These are phyloP conservation scores for Ormyrus thymus DNA, from an alignment of 2,888 invertebrate species.

Conservation along the genomic window DNA sequence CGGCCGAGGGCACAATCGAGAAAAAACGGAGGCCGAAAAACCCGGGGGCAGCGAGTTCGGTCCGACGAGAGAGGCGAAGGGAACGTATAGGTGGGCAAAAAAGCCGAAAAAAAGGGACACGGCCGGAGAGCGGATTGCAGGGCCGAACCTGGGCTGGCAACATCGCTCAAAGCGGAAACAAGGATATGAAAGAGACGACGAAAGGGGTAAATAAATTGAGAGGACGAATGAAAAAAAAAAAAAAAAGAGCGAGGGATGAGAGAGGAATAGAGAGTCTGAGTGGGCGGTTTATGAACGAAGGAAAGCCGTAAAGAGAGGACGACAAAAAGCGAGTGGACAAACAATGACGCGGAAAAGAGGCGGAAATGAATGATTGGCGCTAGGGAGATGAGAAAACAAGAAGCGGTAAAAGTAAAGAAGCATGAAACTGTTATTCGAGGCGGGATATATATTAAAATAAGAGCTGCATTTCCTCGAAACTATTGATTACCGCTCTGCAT, in stretches of 20 bases:
- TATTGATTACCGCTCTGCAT: too few species aligned
- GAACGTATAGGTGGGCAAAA: conserved; percentile 6
- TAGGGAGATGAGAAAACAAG: not conserved
- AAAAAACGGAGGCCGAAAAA: too few species aligned
- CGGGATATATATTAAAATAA: too few species aligned
- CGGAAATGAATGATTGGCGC: conserved; percentile 6
- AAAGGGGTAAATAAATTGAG: conserved; percentile 45
- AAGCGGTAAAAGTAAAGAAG: too few species aligned
- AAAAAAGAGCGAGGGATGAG: not conserved
- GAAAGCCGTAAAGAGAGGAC: conserved; percentile 2
- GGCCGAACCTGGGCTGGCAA: not conserved
- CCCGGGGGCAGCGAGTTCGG: too few species aligned
- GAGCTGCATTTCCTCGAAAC: too few species aligned
- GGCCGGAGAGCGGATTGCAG: conserved; percentile 21
- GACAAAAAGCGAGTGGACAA: not conserved
- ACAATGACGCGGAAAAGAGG: conserved; percentile 13
- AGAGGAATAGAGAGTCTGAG: not conserved
- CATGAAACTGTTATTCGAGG: too few species aligned
- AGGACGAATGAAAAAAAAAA: conserved; percentile 1
- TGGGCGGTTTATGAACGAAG: conserved; percentile 16
- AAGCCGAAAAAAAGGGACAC: not conserved
- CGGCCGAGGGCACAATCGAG: too few species aligned
- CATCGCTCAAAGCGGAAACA: conserved; percentile 34
- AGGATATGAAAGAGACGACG: conserved; percentile 28
- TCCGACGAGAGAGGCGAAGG: not conserved